These are phyloP conservation scores for Remorina albescens DNA, from an alignment of 2,797 vertebrate species.

Conservation along the genomic window DNA sequence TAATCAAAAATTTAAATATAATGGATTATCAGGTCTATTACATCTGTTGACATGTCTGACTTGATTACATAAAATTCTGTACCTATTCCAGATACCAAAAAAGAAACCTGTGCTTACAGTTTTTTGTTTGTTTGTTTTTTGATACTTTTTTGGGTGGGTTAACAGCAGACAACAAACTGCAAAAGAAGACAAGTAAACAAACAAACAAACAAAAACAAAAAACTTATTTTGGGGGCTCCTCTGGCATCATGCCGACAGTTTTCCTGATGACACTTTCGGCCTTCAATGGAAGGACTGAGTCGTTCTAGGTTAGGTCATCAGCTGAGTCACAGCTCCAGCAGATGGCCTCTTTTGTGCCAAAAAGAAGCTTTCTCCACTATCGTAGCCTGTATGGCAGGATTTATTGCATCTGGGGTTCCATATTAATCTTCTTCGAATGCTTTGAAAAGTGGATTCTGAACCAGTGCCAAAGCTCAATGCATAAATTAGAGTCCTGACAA, in stretches of 20 bases:
- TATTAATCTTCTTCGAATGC: constrained; percentile 51
- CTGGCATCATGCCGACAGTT: background rate
- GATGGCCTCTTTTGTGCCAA: constrained; percentile 36
- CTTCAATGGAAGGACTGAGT: constrained; percentile 3
- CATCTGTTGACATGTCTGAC: background rate
- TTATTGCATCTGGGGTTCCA: constrained; percentile 52
- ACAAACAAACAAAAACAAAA: too few species aligned
- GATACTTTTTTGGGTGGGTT: too few species aligned
- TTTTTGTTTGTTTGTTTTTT: too few species aligned
- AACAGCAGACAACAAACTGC: too few species aligned
- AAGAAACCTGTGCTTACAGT: too few species aligned
- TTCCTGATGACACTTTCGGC: constrained; percentile 14
- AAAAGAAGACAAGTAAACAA: too few species aligned
- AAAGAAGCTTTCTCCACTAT: constrained; percentile 33
- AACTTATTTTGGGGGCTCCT: too few species aligned
- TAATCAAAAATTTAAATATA: background rate
- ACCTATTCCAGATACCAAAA: background rate
- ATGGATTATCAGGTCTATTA: background rate
- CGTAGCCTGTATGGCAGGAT: constrained; percentile 33
- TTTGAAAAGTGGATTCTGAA: constrained; percentile 55
- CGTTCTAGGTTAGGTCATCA: constrained; percentile 26
- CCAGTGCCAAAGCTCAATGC: constrained; percentile 44
- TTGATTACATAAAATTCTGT: background rate
- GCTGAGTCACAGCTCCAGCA: constrained; percentile 30
- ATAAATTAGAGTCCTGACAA: constrained; percentile 52